Evolutionary conservation across 2,113 vertebrate species (phyloP), one percentile per base, ranked within the genome.

Genomic region (Pseudopodoces humilis): DNA sequence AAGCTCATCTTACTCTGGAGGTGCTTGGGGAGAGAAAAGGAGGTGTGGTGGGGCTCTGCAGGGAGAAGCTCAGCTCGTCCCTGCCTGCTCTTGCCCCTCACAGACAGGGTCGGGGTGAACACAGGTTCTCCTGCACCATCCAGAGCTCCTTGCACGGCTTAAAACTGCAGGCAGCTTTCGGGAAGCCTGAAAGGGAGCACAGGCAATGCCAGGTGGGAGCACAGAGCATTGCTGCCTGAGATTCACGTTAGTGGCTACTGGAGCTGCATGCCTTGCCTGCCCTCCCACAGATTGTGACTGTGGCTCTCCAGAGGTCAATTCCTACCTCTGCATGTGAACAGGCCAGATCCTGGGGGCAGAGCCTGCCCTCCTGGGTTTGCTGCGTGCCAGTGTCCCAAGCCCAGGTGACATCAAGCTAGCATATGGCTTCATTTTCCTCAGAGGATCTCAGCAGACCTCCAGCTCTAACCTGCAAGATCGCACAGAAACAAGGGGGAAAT

Each of bases 191-290:
- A 46, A 23, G 43, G 27, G 44, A 89, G 53, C 3, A 0, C 0
- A 4, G 82, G 30, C 19, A 31, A 28, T 24, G 31, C 52, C 35
- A 60, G 22, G 56, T 7, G 23, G 64, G 53, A 63, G 35, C 22
- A 10, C 13, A 23, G 60, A 55, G 59, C 7, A 1, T 12, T 1
- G 1, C 69, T 63, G 69, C 75, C 52, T 3, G 30, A 15, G 4
- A 27, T 21, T 12, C 39, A 17, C 0, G 0, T 28, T 7, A 41
- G 49, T 8, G 7, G 33, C 37, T 37, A 3, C 37, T 8, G 63
- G n/a, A 17, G 67, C 86, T 44, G 23, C 12, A 1, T 56, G 27
- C n/a, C 56, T 37, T 58, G 62, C 31, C 35, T 68, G 37, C 31
- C 43, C 14, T 43, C 43, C 60, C 11, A 3, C 11, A 25, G 23